Conservation (phyloP, 2,888 invertebrate genomes). For the Nomada fucata region DNA sequence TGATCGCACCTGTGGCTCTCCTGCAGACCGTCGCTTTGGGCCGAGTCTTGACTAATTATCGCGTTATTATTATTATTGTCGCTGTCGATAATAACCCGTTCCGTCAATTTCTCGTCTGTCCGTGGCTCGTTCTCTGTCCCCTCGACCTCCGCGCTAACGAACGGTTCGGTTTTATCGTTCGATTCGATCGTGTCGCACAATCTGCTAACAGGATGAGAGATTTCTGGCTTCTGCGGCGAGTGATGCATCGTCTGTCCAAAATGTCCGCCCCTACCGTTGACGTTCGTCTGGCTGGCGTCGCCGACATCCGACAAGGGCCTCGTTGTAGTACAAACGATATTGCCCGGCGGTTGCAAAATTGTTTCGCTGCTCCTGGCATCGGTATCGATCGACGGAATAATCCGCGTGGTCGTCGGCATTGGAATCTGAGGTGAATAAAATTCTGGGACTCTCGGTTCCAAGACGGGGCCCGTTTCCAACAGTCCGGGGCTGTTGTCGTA, state of each 20-base stretch:
- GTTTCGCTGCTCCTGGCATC: constrained; percentile 32
- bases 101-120: constrained; percentile 42
- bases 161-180: constrained; percentile 49
- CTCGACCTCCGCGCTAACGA: constrained; percentile 31
- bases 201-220: constrained; percentile 79
- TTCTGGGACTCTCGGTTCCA: constrained; percentile 41
- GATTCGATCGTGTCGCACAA: constrained; percentile 74
- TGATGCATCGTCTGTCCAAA: constrained; percentile 22
- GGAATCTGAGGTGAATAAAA: constrained; percentile 49
- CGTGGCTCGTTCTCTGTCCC: constrained; percentile 35
- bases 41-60: constrained; percentile 36
- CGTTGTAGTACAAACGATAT: constrained; percentile 12
- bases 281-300: constrained; percentile 33
- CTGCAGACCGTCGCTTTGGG: constrained; percentile 41
- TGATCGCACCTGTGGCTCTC: constrained; percentile 81
- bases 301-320: constrained; percentile 1
- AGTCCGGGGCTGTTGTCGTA: constrained; percentile 18
- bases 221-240: constrained; percentile 67
- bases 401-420: constrained; percentile 16
- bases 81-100: constrained; percentile 63
- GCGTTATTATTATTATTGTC: constrained; percentile 79
- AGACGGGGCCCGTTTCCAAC: constrained; percentile 18
- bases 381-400: background rate
- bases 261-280: constrained; percentile 4
- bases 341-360: constrained; percentile 2